These are phyloP conservation scores for Seira musarum DNA, from an alignment of 2,888 invertebrate species.

Conservation along the genomic window DNA sequence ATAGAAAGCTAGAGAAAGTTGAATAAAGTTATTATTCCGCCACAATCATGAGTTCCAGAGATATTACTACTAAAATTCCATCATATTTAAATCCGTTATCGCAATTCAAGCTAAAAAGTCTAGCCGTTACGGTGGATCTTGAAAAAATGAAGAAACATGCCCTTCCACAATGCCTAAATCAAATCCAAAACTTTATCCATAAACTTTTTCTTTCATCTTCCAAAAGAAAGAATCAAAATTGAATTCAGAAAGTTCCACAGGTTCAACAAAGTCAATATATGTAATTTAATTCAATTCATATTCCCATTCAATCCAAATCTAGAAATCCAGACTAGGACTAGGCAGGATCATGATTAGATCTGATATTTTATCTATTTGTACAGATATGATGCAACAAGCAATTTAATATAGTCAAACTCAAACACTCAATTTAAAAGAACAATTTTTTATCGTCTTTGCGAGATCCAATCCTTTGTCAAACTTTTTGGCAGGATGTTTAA, in stretches of 20 bases:
- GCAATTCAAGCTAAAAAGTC: neutral
- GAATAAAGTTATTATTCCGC: too few relatives aligned
- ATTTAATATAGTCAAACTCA: too few relatives aligned
- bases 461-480: neutral
- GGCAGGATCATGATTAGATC: neutral
- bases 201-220: neutral
- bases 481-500: too few relatives aligned
- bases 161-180: neutral
- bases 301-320: neutral
- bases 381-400: neutral
- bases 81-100: neutral
- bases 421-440: too few relatives aligned
- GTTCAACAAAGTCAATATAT: neutral
- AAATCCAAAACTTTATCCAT: neutral
- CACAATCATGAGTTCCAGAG: too few relatives aligned
- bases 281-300: neutral
- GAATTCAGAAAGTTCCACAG: neutral
- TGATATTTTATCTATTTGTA: neutral
- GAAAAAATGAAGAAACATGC: too few relatives aligned
- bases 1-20: too few relatives aligned
- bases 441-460: too few relatives aligned
- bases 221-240: neutral
- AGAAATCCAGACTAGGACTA: neutral
- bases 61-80: too few relatives aligned
- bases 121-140: too few relatives aligned